Conservation (phyloP, 2,113 vertebrate genomes). For the Vidua macroura region DNA sequence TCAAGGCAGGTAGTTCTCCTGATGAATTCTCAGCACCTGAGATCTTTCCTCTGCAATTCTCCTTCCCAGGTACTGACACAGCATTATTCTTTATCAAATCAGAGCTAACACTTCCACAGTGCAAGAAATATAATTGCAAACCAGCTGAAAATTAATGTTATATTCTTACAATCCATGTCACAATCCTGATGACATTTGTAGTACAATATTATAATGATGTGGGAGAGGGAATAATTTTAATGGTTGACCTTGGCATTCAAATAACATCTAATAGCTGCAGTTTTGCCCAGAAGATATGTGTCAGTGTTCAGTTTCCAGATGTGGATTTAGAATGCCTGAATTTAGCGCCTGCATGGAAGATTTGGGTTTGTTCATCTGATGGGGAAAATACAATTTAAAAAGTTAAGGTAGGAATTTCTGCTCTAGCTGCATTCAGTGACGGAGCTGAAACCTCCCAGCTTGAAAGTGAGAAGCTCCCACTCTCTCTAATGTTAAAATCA, state of each 20-base stretch:
- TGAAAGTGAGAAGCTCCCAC: conserved; percentile 6
- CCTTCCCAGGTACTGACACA: conserved; percentile 18
- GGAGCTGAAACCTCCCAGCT: neutral
- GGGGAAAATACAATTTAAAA: neutral
- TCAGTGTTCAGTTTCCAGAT: conserved; percentile 10
- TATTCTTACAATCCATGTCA: conserved; percentile 50
- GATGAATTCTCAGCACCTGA: neutral
- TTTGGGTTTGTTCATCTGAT: neutral
- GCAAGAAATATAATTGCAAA: conserved; percentile 51
- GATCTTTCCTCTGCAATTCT: neutral
- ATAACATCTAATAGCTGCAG: conserved; percentile 15
- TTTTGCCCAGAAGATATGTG: conserved; percentile 25
- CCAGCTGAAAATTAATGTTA: conserved; percentile 57
- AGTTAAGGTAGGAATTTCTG: neutral
- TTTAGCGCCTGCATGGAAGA: neutral
- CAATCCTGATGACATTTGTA: conserved; percentile 62
- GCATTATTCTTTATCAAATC: conserved; percentile 53
- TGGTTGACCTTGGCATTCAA: conserved; percentile 62
- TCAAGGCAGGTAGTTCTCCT: neutral
- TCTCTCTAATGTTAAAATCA: conserved; percentile 17
- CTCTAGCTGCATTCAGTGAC: neutral
- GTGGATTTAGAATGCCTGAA: neutral
- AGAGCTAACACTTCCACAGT: neutral
- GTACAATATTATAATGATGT: conserved; percentile 58
- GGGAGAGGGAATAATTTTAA: conserved; percentile 50